Evolutionary conservation across 2,113 vertebrate genomes (phyloP), one percentile per base, ranked within the genome.

Genomic region (Actinemys pallida): DNA sequence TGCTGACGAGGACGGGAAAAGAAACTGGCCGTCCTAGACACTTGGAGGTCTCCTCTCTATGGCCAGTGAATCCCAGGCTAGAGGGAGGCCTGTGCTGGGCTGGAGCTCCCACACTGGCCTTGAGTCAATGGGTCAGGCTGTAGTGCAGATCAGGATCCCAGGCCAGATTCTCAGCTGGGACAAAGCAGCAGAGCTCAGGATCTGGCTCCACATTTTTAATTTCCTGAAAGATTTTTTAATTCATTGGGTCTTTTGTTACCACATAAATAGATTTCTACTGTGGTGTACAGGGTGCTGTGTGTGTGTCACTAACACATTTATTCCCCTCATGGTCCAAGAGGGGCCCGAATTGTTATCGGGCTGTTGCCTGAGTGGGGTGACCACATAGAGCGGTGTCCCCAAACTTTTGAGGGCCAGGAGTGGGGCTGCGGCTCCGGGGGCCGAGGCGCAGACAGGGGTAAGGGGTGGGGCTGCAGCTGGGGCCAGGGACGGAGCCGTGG

Each of bases 1-100:
- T 1, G 10, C 7, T 17, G 8, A 10, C 7, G 53, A 29, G n/a
- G 39, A 0, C 13, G 6, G 1, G 1, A 0, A 72, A 1, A 20
- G 3, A 0, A 3, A 47, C 75, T 1, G 3, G 1, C 81, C 49
- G 1, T 52, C 84, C 92, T 35, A 22, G 7, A 83, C 62, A 0
- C 0, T 7, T 5, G 82, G 86, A 90, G 45, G 80, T 29, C 2
- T 35, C 39, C 24, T 1, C 96, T 95, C 88, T 83, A 54, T 89
- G 86, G 49, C 78, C 10, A 2, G 56, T 17, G 31, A 65, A 7
- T 65, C 31, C 35, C 16, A 8, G 14, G 31, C 62, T n/a, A 3
- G 16, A 8, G 27, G 1, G 31, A 2, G n/a, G 79, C 3, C 0
- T 1, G 8, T 6, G 8, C 1, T 1, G 1, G 47, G 11, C 1